Base-by-base conservation (phyloP, 2,797 vertebrate genomes). In the Acestrorhynchus altus region DNA sequence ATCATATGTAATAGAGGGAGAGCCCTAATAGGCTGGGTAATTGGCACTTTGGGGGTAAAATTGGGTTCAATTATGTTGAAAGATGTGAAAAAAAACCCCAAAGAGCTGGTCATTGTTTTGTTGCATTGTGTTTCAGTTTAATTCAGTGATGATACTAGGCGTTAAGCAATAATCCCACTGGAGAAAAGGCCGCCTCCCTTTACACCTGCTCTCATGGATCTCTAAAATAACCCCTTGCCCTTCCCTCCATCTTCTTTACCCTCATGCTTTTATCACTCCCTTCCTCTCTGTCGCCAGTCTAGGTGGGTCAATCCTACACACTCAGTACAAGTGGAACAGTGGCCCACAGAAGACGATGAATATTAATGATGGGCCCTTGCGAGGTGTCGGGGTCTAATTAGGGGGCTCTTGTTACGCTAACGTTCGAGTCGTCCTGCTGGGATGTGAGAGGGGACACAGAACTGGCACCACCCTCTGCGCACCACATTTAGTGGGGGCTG, bases 301-400 rank as follows among this genome's bases (percentile, higher is more conserved):
- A 71, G 60, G 51, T 69, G 11, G 52, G 39, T 26, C 24, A 18
- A 68, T 80, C 94, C 86, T 91, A 94, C 95, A 94, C 96, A 95
- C 95, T 95, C 94, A 93, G 90, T 94, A 94, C 95, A 95, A 96
- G 95, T 96, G 96, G 94, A 94, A 90, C 94, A 91, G 92, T 92
- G 93, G 94, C 94, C 82, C 94, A 94, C 95, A 95, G 96, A 95
- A 91, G 89, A 95, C 94, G 96, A 97, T 96, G 95, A 98, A 98
- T 98, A 98, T 98, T 98, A 97, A 98, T 97, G 95, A 96, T 95
- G 89, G 94, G 85, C 88, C 77, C 95, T 97, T 94, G 96, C 97
- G 95, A 96, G 97, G 96, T 96, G 98, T 96, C 97, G 94, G 96
- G 95, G 95, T 96, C 95, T 97, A 98, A 98, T 98, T 98, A 98